phyloP scores from a whole-genome alignment of 1,140 invertebrate species.

The Tyrophagus putrescentiae region DNA sequence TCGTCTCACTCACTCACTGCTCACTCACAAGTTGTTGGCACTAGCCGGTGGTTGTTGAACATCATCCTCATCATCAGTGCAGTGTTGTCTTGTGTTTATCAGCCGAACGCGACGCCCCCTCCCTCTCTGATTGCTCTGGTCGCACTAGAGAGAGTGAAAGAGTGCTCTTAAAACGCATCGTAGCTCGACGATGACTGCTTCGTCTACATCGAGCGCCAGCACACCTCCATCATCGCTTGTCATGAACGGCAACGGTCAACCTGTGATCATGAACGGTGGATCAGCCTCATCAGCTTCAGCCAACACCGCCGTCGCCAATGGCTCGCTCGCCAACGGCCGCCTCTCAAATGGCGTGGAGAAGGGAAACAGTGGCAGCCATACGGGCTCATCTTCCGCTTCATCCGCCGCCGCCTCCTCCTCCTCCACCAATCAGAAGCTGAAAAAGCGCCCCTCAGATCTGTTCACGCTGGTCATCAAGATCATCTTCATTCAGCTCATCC shows the following conservation, averaged over 20 bases:
- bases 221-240: constrained; percentile 3
- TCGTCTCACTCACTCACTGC: too few species aligned
- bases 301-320: neutral
- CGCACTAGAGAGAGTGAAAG: too few species aligned
- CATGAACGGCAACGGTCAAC: constrained; percentile 15
- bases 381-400: neutral
- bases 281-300: neutral
- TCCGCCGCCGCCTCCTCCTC: neutral
- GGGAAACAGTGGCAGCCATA: neutral
- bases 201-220: neutral
- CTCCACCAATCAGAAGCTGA: constrained; percentile 1
- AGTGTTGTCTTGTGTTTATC: too few species aligned
- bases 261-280: too few species aligned
- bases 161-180: too few species aligned
- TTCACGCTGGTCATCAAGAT: neutral
- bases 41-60: too few species aligned
- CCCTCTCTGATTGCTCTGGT: too few species aligned
- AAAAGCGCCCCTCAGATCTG: constrained; percentile 1
- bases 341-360: neutral
- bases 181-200: constrained; percentile 12
- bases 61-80: too few species aligned
- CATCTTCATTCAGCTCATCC: neutral
- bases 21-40: too few species aligned
- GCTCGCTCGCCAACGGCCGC: neutral
- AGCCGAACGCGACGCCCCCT: too few species aligned